Evolutionary conservation across 1,140 invertebrate genomes (phyloP), one percentile per base, ranked within the genome.

Genomic region (Leptestheria dahalacensis): DNA sequence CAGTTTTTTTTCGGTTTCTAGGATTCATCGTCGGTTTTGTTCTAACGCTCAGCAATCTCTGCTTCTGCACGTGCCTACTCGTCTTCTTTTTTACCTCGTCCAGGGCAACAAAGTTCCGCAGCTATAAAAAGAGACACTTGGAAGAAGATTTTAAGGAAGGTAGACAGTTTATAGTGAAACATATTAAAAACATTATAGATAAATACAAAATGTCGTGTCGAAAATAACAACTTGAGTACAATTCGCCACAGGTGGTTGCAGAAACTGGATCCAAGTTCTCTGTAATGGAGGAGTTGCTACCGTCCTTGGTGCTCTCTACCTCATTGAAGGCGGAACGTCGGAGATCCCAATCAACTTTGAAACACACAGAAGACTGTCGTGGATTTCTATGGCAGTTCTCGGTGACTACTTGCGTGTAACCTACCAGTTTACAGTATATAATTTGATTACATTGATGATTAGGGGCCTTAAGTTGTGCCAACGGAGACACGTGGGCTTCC

Each of bases 401-500:
- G 85, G 86, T 79, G 73, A 72, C 67, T 53, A 51, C 26, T 21
- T 48, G 47, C 20, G 18, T 62, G 11, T 59, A 11, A 18, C 46
- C 20, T 26, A 61, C 1, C 28, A 33, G 33, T 23, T 47, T 28
- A 49, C 12, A 46, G 12, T 18, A 21, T 46, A 18, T 26, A 47
- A 60, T 26, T 48, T 50, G 24, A 62, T 52, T 66, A 33, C 23
- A 71, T n/a, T n/a, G n/a, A n/a, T n/a, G n/a, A n/a, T n/a, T n/a
- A 82, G 84, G 83, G 65, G 75, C 85, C 2, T 77, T 91, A 64
- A 80, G 88, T 3, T 89, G 87, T 66, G 83, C 83, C 65, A 89
- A 86, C 70, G 91, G 88, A 4, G 91, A 95, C 67, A 94, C 91
- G 1, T 91, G 88, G 85, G 86, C 90, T 48, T 91, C 88, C 21